Evolutionary conservation across 2,113 vertebrate species (phyloP), one percentile per base, ranked within the genome.

Genomic region (Nasalis larvatus): DNA sequence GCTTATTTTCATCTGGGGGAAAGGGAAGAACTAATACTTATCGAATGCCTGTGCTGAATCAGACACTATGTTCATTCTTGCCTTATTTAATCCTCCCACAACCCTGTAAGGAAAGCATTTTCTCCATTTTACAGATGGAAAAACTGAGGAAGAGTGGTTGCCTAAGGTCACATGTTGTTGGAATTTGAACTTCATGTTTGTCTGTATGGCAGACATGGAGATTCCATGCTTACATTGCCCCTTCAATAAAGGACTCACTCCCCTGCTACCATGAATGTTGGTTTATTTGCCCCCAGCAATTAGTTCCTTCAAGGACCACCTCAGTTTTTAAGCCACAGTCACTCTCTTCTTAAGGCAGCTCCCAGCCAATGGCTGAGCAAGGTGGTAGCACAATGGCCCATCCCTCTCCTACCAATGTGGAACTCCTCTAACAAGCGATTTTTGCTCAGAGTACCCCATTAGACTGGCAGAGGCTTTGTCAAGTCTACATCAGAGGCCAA

Each of bases 1-100:
- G 93, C 80, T 95, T 27, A 63, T 86, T 76, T 93, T 94, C 86
- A 77, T 27, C 42, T 49, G 14, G 83, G 42, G 20, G 27, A 76
- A 49, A 95, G 60, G 49, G 27, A 92, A 66, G 42, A 74, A 14
- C 25, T 42, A 23, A 37, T 20, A 23, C 6, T 85, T 25, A 25
- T 0, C 42, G 27, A n/a, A 42, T 14, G 30, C 5, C 87, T 83
- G 8, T 30, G 2, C 84, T 68, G 3, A 8, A 35, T 27, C 58
- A 78, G 20, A 23, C 80, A 71, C 40, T 17, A 1, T 1, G 0
- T 76, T 69, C 47, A 18, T 18, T 68, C 23, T n/a, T n/a, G 1
- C 68, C 40, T 83, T 78, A 11, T 40, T 45, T 52, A 20, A 86
- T 63, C 20, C 27, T 68, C 87, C 17, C 69, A 37, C 40, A 49